Percentiles rank a stretch among this genome's conserved stretches.
Evolutionary conservation across 2,797 vertebrate genomes (phyloP).

Genomic region (Macrochelys suwanniensis): DNA sequence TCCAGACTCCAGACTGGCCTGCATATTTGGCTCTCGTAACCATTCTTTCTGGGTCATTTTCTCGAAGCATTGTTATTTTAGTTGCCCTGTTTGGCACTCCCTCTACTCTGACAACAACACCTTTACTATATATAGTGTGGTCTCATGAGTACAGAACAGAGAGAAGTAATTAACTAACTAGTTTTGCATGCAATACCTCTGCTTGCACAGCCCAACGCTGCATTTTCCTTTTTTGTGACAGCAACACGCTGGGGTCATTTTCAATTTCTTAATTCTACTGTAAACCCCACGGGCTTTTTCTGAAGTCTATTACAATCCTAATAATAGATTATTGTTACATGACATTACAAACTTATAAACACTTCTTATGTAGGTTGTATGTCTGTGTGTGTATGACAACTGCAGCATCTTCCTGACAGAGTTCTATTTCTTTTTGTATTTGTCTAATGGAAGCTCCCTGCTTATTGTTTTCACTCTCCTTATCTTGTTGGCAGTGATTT

Average conservation of each 20-base stretch:
- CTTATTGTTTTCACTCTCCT: background rate
- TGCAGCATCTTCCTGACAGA: background rate
- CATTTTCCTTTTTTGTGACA: background rate
- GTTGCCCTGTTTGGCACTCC: background rate
- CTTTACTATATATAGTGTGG: background rate
- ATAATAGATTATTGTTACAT: background rate
- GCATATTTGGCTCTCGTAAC: background rate
- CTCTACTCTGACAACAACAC: background rate
- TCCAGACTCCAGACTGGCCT: background rate
- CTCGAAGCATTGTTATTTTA: background rate
- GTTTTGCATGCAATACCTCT: background rate
- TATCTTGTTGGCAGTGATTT: background rate
- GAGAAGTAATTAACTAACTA: background rate
- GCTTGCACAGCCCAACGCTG: background rate
- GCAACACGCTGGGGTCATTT: background rate
- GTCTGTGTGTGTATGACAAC: background rate
- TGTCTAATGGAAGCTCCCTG: background rate
- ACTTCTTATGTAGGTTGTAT: background rate
- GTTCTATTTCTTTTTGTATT: background rate
- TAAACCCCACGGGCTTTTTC: background rate
- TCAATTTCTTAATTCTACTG: background rate
- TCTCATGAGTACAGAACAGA: background rate
- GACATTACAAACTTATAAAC: background rate
- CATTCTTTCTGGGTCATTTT: background rate
- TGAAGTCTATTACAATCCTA: background rate